These are phyloP conservation scores for Oligia fasciuncula DNA, from an alignment of 2,888 invertebrate genomes.

Conservation along the genomic window DNA sequence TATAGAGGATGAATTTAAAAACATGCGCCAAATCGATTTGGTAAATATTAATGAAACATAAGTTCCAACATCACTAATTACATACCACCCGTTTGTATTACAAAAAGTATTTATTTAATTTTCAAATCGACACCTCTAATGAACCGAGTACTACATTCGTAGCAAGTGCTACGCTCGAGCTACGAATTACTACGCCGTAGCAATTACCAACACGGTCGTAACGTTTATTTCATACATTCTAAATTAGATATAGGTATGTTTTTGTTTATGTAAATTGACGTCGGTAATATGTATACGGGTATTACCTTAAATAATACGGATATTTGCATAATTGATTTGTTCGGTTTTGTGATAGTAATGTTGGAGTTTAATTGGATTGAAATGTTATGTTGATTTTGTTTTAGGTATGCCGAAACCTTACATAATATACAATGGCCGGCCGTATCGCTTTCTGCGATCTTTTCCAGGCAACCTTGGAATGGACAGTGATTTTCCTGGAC, in stretches of 20 bases:
- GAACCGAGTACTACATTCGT: conserved; percentile 36
- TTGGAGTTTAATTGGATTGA: background rate
- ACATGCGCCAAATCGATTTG: no score
- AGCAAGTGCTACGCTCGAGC: conserved; percentile 51
- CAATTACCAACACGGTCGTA: conserved; percentile 24
- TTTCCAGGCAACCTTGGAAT: no score
- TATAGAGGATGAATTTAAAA: no score
- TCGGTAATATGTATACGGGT: conserved; percentile 13
- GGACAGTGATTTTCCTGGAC: no score
- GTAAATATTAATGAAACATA: background rate
- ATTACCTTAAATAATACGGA: conserved; percentile 27
- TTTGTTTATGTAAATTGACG: conserved; percentile 36
- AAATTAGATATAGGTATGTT: conserved; percentile 24
- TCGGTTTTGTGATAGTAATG: background rate
- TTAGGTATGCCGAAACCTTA: no score
- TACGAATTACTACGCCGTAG: conserved; percentile 60
- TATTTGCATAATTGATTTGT: conserved; percentile 28
- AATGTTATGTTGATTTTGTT: no score
- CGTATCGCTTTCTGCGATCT: no score
- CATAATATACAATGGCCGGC: no score
- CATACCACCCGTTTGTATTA: conserved; percentile 14
- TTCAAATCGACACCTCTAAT: conserved; percentile 48
- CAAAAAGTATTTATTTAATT: conserved; percentile 45
- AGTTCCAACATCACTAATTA: conserved; percentile 1
- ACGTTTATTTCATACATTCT: conserved; percentile 27